phyloP scores from a whole-genome alignment of 2,797 vertebrate genomes.

The Typhlichthys subterraneus region DNA sequence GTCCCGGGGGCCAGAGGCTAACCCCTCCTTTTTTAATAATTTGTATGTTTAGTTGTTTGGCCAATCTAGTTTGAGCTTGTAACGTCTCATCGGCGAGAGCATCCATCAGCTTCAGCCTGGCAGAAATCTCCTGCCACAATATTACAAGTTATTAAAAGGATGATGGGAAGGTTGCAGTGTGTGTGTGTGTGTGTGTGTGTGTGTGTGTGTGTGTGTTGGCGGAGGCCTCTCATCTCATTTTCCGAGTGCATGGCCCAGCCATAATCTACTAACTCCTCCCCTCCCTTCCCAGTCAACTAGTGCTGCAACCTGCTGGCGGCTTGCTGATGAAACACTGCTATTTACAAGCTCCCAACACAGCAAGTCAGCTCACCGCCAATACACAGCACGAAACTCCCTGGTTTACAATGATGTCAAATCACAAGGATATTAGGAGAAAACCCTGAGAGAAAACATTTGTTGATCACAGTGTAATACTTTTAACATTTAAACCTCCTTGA shows the following conservation, averaged over 20 bases:
- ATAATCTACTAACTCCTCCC: conserved; percentile 85
- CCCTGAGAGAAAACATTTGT: too few relatives aligned
- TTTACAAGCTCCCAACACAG: conserved; percentile 7
- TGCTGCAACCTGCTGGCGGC: conserved; percentile 61
- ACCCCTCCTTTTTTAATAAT: conserved; percentile 95
- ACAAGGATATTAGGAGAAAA: neutral
- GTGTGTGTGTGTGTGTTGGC: conserved; percentile 72
- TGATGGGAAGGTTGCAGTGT: conserved; percentile 72
- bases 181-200: conserved; percentile 27
- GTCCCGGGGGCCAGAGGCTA: conserved; percentile 64
- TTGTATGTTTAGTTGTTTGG: conserved; percentile 94
- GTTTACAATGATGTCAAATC: too few relatives aligned
- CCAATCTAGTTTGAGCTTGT: conserved; percentile 85
- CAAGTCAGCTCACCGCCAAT: conserved; percentile 13
- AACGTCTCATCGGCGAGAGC: conserved; percentile 81
- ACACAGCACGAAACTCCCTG: neutral
- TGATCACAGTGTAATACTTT: too few relatives aligned
- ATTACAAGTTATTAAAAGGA: conserved; percentile 92
- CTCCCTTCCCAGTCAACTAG: conserved; percentile 79
- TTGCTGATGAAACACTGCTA: conserved; percentile 60
- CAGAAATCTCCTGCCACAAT: conserved; percentile 83
- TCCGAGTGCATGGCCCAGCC: conserved; percentile 71
- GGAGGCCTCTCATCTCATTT: conserved; percentile 79
- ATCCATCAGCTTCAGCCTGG: conserved; percentile 86
- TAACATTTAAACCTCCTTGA: too few relatives aligned